phyloP scores from a whole-genome alignment of 2,888 invertebrate genomes.

The Xestia sexstrigata region DNA sequence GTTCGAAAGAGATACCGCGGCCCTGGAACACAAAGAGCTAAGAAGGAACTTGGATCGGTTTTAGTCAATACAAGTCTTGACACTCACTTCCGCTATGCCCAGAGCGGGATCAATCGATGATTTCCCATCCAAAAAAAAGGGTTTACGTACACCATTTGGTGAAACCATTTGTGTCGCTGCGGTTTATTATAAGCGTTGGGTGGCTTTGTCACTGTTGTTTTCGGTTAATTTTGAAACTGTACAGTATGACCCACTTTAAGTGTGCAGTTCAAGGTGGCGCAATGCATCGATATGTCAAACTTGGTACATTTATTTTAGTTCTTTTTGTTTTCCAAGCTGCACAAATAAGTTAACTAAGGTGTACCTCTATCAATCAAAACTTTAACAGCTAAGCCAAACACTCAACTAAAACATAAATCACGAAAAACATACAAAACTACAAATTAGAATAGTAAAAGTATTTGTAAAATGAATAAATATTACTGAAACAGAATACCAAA shows the following conservation, averaged over 20 bases:
- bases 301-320: not conserved
- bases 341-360: not conserved
- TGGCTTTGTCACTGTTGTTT: not conserved
- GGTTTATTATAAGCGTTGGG: not conserved
- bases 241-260: not conserved
- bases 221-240: not conserved
- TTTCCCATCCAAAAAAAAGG: too few relatives aligned
- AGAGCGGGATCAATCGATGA: too few relatives aligned
- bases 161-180: not conserved
- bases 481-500: slow-evolving; percentile 42
- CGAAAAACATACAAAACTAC: slow-evolving; percentile 1
- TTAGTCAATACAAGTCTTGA: too few relatives aligned
- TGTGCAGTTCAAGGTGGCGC: not conserved
- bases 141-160: too few relatives aligned
- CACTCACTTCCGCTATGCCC: too few relatives aligned
- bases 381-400: not conserved
- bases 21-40: too few relatives aligned
- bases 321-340: not conserved
- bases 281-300: not conserved
- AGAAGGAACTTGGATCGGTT: too few relatives aligned
- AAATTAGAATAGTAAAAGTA: slow-evolving; percentile 18
- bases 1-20: too few relatives aligned
- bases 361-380: not conserved
- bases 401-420: slow-evolving; percentile 4
- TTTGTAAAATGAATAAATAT: slow-evolving; percentile 36